Base-by-base conservation (phyloP, 2,888 invertebrate genomes). In the Drosophila hamatofila region DNA sequence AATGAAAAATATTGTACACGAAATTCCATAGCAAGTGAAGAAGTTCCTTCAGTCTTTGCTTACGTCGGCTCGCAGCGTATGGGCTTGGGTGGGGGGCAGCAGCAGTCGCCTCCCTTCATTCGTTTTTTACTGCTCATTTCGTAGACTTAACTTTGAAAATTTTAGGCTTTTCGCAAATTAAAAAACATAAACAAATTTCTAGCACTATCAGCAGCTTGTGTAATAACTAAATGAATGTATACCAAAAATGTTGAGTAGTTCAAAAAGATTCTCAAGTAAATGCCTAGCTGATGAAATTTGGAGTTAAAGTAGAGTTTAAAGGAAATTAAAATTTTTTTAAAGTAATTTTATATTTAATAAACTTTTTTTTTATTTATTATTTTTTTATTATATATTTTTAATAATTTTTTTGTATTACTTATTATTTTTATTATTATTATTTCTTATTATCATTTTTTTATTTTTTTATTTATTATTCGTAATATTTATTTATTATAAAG, bases 101-200 rank as follows among this genome's bases (percentile, higher is more conserved):
- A 63, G 39, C 75, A 72, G 3, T 49, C 46, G 11, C 78, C 78
- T 8, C 58, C 81, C 8, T 35, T 66, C 18, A 37, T 35, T 2
- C 81, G 72, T 4, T 57, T 80, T 0, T 8, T 54, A 21, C 11
- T 55, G 21, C 59, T 27, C 75, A 75, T 75, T 35, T 57, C 16
- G 48, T 1, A 33, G 51, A n/a, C 1, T 23, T 14, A 21, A 18
- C 27, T 57, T 46, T 42, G 1, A n/a, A 3, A 44, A 62, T 48
- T 60, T 75, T 60, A 8, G 33, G 6, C 21, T 21, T 1, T 16
- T n/a, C 16, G 11, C 2, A 58, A 61, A 27, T 71, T 55, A 11
- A 49, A 42, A 3, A 59, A 41, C n/a, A 59, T 21, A 35, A n/a
- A 68, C 2, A 42, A 64, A 58, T 67, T 72, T 67, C 3, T 21